These are phyloP conservation scores for Anthonomus grandis DNA, from an alignment of 1,140 invertebrate genomes.

Conservation along the genomic window DNA sequence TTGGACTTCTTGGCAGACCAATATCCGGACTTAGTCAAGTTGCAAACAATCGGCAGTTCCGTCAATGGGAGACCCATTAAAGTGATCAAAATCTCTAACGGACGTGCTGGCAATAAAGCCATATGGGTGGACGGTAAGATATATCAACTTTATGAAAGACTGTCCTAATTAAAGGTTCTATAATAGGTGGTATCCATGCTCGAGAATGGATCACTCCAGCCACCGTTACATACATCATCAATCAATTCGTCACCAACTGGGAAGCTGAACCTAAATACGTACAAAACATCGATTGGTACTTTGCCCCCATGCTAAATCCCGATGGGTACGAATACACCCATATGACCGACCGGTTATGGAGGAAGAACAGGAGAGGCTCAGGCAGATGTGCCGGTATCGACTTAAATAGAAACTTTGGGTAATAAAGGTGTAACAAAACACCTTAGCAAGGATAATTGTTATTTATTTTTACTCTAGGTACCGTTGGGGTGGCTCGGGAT, in stretches of 20 bases:
- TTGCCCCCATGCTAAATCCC: constrained; percentile 78
- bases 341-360: constrained; percentile 71
- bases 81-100: constrained; percentile 65
- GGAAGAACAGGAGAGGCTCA: constrained; percentile 69
- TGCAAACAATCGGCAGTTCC: constrained; percentile 72
- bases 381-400: constrained; percentile 70
- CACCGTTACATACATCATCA: constrained; percentile 77
- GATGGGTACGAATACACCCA: constrained; percentile 87
- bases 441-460: background rate
- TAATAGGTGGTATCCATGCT: constrained; percentile 74
- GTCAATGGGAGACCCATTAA: constrained; percentile 71
- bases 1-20: constrained; percentile 69
- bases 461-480: constrained; percentile 50
- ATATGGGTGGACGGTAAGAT: constrained; percentile 57
- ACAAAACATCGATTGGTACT: constrained; percentile 77
- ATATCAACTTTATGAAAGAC: background rate
- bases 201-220: constrained; percentile 91
- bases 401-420: constrained; percentile 78
- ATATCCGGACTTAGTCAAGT: constrained; percentile 66
- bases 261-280: constrained; percentile 65
- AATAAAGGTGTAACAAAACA: too few species aligned
- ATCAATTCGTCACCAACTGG: constrained; percentile 72
- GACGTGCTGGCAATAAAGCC: constrained; percentile 57
- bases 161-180: background rate
- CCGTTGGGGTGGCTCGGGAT: constrained; percentile 75